Evolutionary conservation across 2,113 vertebrate genomes (phyloP), one percentile per base, ranked within the genome.

Genomic region (Pedionomus torquatus): DNA sequence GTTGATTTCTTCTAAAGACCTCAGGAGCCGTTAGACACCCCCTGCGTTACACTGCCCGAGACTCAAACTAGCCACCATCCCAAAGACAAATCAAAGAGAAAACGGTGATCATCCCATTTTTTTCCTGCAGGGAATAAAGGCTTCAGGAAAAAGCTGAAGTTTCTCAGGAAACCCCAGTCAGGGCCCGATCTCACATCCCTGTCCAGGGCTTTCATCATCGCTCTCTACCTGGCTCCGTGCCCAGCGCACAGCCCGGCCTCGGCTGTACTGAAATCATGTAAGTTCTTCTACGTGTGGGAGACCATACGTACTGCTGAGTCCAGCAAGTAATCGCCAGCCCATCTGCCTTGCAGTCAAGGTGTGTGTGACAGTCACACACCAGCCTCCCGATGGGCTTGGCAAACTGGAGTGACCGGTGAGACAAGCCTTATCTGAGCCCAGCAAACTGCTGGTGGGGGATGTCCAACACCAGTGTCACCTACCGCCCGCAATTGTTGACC

Each of bases 401-500:
- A 8, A 66, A 69, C 80, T 10, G 44, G 43, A n/a, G 33, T 0
- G 24, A 15, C 76, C 21, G 0, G 74, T 0, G 11, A 39, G 66
- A 3, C 30, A 2, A 35, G 12, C 2, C 18, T 60, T 19, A 33
- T 20, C 82, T n/a, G 37, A 46, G 10, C 58, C 43, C 37, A 10
- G 3, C 15, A 28, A 41, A 10, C 23, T 1, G 4, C 4, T 17
- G 37, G 6, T 4, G 31, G 33, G 41, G 31, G 4, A 20, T 5
- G 21, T 20, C 9, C 5, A 60, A 3, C 9, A 31, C 9, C 12
- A 2, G 66, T 16, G 43, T 6, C 87, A 69, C 97, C 71, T 97
- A 99, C 99, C 99, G 98, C 89, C 99, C 99, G 1, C 99, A 57
- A 8, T 85, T 98, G 96, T 99, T 99, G 85, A 98, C 99, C 95